Evolutionary conservation across 2,113 vertebrate species (phyloP).

Genomic region (Ptilonorhynchus violaceus): DNA sequence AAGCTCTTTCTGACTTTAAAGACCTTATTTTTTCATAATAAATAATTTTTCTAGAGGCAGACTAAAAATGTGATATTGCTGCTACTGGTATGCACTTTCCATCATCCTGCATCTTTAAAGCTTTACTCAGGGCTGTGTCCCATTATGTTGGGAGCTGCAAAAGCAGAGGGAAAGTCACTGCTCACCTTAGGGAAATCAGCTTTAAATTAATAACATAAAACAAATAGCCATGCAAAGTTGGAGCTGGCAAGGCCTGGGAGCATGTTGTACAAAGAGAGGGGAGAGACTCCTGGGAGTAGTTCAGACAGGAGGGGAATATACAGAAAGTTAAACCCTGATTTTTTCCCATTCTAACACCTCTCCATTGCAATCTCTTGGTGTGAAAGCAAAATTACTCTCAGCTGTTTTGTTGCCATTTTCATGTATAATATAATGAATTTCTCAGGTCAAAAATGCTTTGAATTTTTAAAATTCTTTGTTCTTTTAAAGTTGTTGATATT

Average conservation of each 20-base stretch:
- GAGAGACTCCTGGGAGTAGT: neutral
- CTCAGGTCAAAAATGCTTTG: neutral
- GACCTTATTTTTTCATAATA: neutral
- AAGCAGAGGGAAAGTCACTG: neutral
- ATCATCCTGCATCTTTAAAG: neutral
- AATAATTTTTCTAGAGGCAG: neutral
- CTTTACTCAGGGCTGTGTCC: neutral
- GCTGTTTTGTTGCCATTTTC: neutral
- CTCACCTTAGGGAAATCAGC: neutral
- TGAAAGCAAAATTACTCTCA: neutral
- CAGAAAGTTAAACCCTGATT: neutral
- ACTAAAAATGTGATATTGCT: neutral
- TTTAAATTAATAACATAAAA: constrained; percentile 18
- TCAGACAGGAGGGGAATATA: neutral
- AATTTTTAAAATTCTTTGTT: neutral
- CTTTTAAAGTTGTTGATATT: neutral
- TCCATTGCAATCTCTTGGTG: neutral
- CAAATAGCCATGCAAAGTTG: neutral
- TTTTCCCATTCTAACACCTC: neutral
- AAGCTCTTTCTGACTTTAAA: neutral
- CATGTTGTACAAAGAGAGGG: neutral
- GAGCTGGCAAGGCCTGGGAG: neutral
- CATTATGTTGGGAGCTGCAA: neutral
- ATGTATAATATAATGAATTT: neutral
- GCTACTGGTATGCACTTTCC: neutral